A percentile compares a stretch with the other conserved stretches of the same genome.
These are phyloP conservation scores for Elysia chlorotica DNA, from an alignment of 1,140 invertebrate genomes.

Conservation along the genomic window DNA sequence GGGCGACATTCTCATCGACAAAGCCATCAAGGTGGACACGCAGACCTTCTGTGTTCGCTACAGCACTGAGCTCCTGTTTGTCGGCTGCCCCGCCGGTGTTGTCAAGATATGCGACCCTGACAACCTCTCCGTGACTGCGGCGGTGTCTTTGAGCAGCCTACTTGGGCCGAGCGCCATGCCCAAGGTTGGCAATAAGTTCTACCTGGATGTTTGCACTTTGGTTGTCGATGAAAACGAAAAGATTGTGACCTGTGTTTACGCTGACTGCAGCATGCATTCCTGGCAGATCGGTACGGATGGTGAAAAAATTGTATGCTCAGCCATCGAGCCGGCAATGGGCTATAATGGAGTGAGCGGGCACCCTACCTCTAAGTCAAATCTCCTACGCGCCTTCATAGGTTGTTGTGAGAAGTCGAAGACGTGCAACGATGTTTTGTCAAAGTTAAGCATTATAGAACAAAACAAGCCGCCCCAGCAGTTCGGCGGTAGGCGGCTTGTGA, in stretches of 20 bases:
- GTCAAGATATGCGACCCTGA: conserved; percentile 21
- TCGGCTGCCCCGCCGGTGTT: conserved; percentile 9
- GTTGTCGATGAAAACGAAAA: conserved; percentile 7
- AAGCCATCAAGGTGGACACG: conserved; percentile 10
- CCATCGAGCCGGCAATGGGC: neutral
- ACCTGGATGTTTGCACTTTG: conserved; percentile 1
- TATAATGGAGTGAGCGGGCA: neutral
- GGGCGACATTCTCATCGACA: conserved; percentile 11
- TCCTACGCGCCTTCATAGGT: conserved; percentile 7
- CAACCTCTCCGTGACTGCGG: neutral
- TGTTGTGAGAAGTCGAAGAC: neutral
- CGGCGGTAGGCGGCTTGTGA: too few relatives aligned
- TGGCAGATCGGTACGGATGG: conserved; percentile 1
- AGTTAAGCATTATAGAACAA: too few relatives aligned
- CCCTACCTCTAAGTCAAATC: neutral
- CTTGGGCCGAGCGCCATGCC: neutral
- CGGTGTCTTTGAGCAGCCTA: neutral
- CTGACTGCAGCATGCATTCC: conserved; percentile 11
- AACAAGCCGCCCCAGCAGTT: too few relatives aligned
- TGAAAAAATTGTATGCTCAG: conserved; percentile 8
- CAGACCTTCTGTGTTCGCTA: conserved; percentile 3
- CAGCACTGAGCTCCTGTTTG: neutral
- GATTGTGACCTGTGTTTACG: conserved; percentile 11
- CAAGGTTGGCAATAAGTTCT: neutral
- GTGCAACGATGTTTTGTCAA: too few relatives aligned